phyloP scores from a whole-genome alignment of 1,140 invertebrate genomes.

The Aphidius ervi region DNA sequence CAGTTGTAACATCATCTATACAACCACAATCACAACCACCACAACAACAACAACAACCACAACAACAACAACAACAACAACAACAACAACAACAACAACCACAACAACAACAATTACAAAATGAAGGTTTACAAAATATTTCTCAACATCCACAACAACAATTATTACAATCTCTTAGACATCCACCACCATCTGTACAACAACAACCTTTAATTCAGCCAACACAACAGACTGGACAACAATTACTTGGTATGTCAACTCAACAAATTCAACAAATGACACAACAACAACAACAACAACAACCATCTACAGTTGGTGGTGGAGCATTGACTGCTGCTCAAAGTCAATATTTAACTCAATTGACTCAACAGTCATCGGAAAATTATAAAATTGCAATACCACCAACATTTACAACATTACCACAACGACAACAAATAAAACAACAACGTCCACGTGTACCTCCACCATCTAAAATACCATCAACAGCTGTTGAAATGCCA shows the following conservation, averaged over 20 bases:
- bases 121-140: constrained; percentile 26
- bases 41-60: too few species aligned
- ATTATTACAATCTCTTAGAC: too few species aligned
- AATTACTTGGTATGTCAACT: constrained; percentile 33
- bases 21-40: not conserved
- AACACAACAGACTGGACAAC: constrained; percentile 31
- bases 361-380: constrained; percentile 67
- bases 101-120: constrained; percentile 21
- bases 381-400: constrained; percentile 57
- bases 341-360: constrained; percentile 65
- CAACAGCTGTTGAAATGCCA: constrained; percentile 93
- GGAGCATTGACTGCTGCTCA: constrained; percentile 63
- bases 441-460: constrained; percentile 80
- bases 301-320: constrained; percentile 41
- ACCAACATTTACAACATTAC: constrained; percentile 42
- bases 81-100: too few species aligned
- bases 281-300: constrained; percentile 41
- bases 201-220: constrained; percentile 5
- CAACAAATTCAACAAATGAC: constrained; percentile 35
- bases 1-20: too few species aligned
- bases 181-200: not conserved
- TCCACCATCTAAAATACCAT: constrained; percentile 90
- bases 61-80: too few species aligned
- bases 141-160: too few species aligned
- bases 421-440: constrained; percentile 57